These are phyloP conservation scores for Himalopsyche tibetana DNA, from an alignment of 2,888 invertebrate species.

Conservation along the genomic window DNA sequence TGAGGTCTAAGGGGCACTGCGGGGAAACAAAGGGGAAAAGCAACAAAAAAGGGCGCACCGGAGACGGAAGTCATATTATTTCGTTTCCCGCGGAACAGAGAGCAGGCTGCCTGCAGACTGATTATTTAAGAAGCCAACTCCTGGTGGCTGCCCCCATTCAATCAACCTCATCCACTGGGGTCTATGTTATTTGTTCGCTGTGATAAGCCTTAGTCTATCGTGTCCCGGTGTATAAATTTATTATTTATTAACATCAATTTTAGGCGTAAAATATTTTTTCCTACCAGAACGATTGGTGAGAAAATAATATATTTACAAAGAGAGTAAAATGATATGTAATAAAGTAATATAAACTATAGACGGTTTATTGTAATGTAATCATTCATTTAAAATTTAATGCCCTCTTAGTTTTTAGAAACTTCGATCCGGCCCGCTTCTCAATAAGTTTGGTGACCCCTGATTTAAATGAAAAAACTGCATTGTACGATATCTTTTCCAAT, in stretches of 20 bases:
- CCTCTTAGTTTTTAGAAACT: too few relatives aligned
- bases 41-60: slow-evolving; percentile 61
- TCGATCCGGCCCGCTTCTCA: too few relatives aligned
- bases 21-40: slow-evolving; percentile 50
- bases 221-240: not conserved
- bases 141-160: slow-evolving; percentile 52
- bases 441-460: too few relatives aligned
- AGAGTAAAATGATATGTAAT: too few relatives aligned
- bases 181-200: slow-evolving; percentile 32
- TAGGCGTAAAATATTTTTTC: too few relatives aligned
- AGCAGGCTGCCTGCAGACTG: slow-evolving; percentile 61
- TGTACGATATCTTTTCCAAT: too few relatives aligned
- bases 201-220: not conserved
- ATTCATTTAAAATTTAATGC: too few relatives aligned
- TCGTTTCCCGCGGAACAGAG: slow-evolving; percentile 62
- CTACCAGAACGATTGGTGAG: too few relatives aligned
- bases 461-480: too few relatives aligned
- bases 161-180: slow-evolving; percentile 49
- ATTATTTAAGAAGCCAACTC: slow-evolving; percentile 66
- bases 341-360: too few relatives aligned
- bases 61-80: slow-evolving; percentile 64
- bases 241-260: not conserved
- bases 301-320: too few relatives aligned
- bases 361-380: too few relatives aligned
- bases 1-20: not conserved